These are phyloP conservation scores for Formica selysi DNA, from an alignment of 1,140 invertebrate species.

Conservation along the genomic window DNA sequence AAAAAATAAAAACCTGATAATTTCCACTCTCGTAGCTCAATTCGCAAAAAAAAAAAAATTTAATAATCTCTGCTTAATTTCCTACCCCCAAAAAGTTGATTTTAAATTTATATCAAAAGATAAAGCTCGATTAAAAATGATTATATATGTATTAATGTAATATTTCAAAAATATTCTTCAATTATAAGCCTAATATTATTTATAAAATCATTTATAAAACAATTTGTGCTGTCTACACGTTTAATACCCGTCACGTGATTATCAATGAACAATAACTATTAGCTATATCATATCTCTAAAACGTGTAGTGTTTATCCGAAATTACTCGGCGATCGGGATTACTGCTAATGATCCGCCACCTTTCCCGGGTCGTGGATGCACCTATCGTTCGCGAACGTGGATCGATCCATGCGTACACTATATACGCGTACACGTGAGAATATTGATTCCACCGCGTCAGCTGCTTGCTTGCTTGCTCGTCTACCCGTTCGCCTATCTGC, in stretches of 20 bases:
- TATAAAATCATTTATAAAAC: not conserved
- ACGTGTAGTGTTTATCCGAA: not conserved
- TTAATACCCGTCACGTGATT: not conserved
- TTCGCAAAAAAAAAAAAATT: no score
- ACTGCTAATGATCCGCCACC: constrained; percentile 23
- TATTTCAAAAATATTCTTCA: not conserved
- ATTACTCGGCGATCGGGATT: constrained; percentile 20
- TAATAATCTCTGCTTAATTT: not conserved
- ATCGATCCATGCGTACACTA: constrained; percentile 31
- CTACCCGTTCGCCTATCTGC: constrained; percentile 21
- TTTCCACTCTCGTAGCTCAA: not conserved
- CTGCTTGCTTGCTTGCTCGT: constrained; percentile 71
- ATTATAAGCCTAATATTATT: not conserved
- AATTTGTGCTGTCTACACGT: constrained; percentile 1
- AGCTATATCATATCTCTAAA: not conserved
- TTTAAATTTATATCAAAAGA: not conserved
- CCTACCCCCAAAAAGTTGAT: not conserved
- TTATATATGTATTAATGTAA: not conserved
- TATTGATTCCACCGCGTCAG: constrained; percentile 82
- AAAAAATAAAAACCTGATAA: not conserved
- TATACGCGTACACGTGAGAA: constrained; percentile 78
- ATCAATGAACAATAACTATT: not conserved
- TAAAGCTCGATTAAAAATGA: not conserved
- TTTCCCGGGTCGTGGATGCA: constrained; percentile 22
- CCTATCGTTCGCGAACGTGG: constrained; percentile 22